These are phyloP conservation scores for Sphaerodactylus townsendi DNA, from an alignment of 2,113 vertebrate genomes.

Conservation along the genomic window DNA sequence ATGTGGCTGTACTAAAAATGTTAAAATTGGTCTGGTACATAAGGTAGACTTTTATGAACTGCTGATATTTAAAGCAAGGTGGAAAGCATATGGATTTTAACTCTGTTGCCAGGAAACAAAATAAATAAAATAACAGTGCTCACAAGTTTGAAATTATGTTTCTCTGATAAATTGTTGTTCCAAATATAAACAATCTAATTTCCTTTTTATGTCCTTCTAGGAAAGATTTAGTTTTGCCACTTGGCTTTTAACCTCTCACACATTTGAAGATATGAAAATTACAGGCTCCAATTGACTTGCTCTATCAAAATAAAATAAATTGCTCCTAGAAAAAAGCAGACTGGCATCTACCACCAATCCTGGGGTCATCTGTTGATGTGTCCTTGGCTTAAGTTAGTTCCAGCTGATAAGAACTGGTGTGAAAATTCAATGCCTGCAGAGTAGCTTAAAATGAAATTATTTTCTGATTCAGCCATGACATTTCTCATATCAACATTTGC, in stretches of 20 bases:
- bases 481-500: not conserved
- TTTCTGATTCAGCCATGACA: conserved; percentile 9
- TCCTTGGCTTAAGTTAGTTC: conserved; percentile 25
- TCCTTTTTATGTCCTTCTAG: not conserved
- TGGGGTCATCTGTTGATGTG: not conserved
- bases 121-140: not conserved
- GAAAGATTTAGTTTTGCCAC: not conserved
- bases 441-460: not conserved
- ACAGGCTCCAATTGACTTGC: not conserved
- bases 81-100: not conserved
- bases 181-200: not conserved
- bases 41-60: not conserved
- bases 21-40: conserved; percentile 26
- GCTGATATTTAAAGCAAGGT: conserved; percentile 5
- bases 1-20: not conserved
- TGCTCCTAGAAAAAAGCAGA: conserved; percentile 6
- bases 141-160: not conserved
- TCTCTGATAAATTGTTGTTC: not conserved
- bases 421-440: conserved; percentile 27
- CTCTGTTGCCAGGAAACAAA: conserved; percentile 1
- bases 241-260: conserved; percentile 26
- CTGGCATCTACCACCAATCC: conserved; percentile 17
- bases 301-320: conserved; percentile 21
- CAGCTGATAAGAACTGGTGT: not conserved
- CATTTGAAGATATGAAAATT: conserved; percentile 32